A percentile compares a stretch with the other conserved stretches of the same genome.
These are phyloP conservation scores for Drymonia ruficornis DNA, from an alignment of 2,888 invertebrate species.

Conservation along the genomic window DNA sequence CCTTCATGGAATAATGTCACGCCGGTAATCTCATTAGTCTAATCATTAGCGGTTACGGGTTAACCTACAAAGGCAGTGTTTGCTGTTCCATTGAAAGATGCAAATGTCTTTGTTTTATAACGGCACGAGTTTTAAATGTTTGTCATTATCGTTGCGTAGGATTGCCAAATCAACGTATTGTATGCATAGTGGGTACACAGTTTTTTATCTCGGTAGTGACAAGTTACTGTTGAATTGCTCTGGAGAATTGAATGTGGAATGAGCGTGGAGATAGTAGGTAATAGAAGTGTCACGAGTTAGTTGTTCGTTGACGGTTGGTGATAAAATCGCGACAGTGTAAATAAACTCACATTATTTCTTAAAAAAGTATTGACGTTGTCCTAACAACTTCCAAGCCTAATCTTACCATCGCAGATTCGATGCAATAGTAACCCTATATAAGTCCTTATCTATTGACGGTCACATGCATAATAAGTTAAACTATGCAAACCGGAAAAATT, in stretches of 20 bases:
- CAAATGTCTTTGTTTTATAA: conserved; percentile 11
- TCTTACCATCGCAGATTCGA: too few species aligned
- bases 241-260: conserved; percentile 29
- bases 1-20: conserved; percentile 38
- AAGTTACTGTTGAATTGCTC: conserved; percentile 33
- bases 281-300: conserved; percentile 32
- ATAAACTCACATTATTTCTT: background rate
- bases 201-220: conserved; percentile 23
- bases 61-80: conserved; percentile 35
- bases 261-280: conserved; percentile 31
- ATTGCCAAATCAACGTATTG: conserved; percentile 5
- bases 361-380: background rate
- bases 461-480: conserved; percentile 11
- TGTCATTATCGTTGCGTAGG: conserved; percentile 3
- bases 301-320: conserved; percentile 13
- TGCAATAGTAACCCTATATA: background rate
- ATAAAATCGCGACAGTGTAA: background rate
- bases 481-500: conserved; percentile 24
- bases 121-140: background rate
- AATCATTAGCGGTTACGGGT: conserved; percentile 42
- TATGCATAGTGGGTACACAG: conserved; percentile 8
- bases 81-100: conserved; percentile 24
- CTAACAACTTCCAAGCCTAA: background rate
- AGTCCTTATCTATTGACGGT: background rate
- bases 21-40: conserved; percentile 34